Evolutionary conservation across 2,113 vertebrate genomes (phyloP).

Genomic region (Fregetta grallaria): DNA sequence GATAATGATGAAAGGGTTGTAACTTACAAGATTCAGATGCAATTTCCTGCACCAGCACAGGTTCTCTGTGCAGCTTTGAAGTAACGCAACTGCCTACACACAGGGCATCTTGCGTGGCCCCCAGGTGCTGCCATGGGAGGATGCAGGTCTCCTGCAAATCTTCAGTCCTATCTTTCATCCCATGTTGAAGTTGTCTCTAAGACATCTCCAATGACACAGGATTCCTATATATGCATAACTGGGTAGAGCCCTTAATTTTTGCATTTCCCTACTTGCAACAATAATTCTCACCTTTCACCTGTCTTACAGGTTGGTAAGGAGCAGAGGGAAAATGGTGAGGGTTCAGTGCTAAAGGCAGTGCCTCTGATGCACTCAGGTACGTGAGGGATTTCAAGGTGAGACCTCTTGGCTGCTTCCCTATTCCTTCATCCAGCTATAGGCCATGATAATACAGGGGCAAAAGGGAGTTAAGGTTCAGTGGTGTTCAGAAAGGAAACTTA

Average conservation of each 20-base stretch:
- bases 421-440: not conserved
- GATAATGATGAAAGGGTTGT: not conserved
- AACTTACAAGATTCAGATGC: not conserved
- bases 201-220: not conserved
- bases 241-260: not conserved
- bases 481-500: not conserved
- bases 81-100: not conserved
- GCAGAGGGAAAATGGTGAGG: not conserved
- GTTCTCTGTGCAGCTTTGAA: not conserved
- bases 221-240: not conserved
- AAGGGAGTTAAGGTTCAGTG: not conserved
- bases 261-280: not conserved
- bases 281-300: not conserved
- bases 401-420: not conserved
- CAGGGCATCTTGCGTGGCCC: not conserved
- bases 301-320: not conserved
- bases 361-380: not conserved
- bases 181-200: not conserved
- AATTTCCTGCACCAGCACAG: not conserved
- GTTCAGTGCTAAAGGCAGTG: fast-evolving
- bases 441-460: not conserved
- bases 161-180: not conserved
- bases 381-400: not conserved
- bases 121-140: not conserved
- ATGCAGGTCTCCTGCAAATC: not conserved